Base-by-base conservation (phyloP, 2,113 vertebrate genomes). In the Taxidea taxus region DNA sequence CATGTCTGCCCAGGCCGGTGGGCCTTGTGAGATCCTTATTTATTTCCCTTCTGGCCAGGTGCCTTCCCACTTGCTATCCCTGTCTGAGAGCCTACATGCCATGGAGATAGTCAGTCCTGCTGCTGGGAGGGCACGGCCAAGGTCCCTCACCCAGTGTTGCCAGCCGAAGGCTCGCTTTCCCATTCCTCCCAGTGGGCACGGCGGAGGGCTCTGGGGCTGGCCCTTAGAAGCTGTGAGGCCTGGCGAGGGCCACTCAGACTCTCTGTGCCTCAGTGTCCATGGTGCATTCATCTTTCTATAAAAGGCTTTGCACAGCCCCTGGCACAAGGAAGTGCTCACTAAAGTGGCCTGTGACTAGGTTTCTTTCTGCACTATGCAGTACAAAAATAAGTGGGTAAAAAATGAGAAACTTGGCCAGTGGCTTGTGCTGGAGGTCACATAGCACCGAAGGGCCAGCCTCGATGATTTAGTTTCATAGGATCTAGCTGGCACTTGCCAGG, bases 131-230 rank as follows among this genome's bases (percentile, higher is more conserved):
- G 0, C 6, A 3, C 54, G 3, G 0, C 47, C 6, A 3, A 21
- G 51, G 2, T 11, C 12, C n/a, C 25, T 51, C 14, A 7, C 13
- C 64, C 29, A 42, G 34, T 8, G 9, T 2, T 12, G 62, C 29
- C 20, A 0, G 1, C 54, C 25, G 2, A 4, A 10, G 42, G 7
- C 42, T 29, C 6, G 18, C 39, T 44, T 34, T 54, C 20, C 4
- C 2, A 0, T 29, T 25, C 18, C 14, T n/a, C 7, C 0, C 44
- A 5, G 6, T 9, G 25, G 20, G 39, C 11, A 7, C 2, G 15
- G 62, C 8, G 1, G 4, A 34, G 54, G 20, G 7, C 56, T 31
- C 44, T 21, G 11, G 31, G 4, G 23, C 27, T 20, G 51, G 72
- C 18, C 62, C 37, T 34, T 3, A 7, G 29, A 56, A 44, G 72